These are phyloP conservation scores for Phylloscopus collybita DNA, from an alignment of 2,797 vertebrate genomes.

Conservation along the genomic window DNA sequence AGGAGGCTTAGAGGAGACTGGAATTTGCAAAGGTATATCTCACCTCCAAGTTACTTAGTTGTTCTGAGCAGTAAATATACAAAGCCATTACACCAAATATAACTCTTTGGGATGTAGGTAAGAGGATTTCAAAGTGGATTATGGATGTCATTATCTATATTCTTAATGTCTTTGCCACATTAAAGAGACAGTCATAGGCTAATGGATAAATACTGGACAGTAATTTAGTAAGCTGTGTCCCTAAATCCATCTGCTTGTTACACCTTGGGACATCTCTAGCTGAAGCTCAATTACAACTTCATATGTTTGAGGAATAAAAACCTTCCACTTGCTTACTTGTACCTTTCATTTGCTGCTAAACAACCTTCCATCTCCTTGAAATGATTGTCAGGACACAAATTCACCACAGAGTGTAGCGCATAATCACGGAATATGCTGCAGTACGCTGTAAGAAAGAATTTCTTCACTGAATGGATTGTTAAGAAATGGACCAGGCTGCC, in stretches of 20 bases:
- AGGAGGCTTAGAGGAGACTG: background rate
- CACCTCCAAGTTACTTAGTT: background rate
- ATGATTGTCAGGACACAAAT: background rate
- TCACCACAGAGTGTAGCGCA: background rate
- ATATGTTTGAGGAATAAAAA: background rate
- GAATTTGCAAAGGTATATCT: background rate
- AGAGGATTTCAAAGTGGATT: background rate
- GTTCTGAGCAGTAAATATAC: background rate
- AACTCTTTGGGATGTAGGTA: background rate
- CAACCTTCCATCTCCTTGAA: background rate
- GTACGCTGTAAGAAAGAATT: background rate
- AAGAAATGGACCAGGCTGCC: background rate
- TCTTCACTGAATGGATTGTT: background rate
- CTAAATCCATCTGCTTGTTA: background rate
- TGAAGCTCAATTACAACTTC: background rate
- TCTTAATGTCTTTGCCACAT: background rate
- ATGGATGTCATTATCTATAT: background rate
- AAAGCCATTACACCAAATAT: background rate
- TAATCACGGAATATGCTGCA: background rate
- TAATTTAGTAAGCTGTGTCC: background rate
- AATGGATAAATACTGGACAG: background rate
- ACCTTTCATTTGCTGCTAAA: background rate
- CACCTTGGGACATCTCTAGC: background rate
- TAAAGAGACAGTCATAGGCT: background rate
- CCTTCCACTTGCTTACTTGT: background rate